Conservation (phyloP, 2,797 vertebrate species). For the Ctenopoma kingsleyae region DNA sequence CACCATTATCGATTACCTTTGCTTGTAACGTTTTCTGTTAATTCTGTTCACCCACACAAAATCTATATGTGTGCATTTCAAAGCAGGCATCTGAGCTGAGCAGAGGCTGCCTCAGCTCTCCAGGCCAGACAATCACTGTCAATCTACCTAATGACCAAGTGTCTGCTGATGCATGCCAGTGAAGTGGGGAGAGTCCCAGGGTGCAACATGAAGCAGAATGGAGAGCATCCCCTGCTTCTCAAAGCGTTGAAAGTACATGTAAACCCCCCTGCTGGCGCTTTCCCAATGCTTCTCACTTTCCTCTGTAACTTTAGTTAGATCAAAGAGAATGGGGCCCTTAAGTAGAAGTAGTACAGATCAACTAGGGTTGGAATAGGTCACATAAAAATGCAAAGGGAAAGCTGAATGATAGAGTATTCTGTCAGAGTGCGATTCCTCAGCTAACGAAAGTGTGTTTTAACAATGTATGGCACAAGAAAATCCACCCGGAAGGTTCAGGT, state of each 20-base stretch:
- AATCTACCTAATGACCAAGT: constrained; percentile 84
- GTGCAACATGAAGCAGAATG: constrained; percentile 82
- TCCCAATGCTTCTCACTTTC: constrained; percentile 71
- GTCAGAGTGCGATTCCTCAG: constrained; percentile 62
- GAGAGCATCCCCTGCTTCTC: constrained; percentile 71
- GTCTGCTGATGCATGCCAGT: constrained; percentile 80
- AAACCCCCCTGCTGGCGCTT: constrained; percentile 68
- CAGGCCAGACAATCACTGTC: constrained; percentile 83
- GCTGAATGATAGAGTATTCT: constrained; percentile 70
- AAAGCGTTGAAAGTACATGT: constrained; percentile 76
- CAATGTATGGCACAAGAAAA: constrained; percentile 69
- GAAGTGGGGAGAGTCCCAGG: constrained; percentile 67
- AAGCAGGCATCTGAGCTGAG: constrained; percentile 74
- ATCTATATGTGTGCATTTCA: constrained; percentile 85
- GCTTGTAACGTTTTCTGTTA: constrained; percentile 85
- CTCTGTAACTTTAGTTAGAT: constrained; percentile 79
- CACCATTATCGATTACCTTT: constrained; percentile 80
- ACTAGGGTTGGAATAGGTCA: constrained; percentile 65
- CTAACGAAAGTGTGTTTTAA: constrained; percentile 70
- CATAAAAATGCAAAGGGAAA: constrained; percentile 67
- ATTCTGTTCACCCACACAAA: constrained; percentile 83
- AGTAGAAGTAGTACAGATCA: constrained; percentile 76
- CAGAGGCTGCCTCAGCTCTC: constrained; percentile 71
- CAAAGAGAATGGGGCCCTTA: constrained; percentile 76
- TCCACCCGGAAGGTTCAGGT: constrained; percentile 46